Conservation (phyloP, 2,888 invertebrate genomes). For the Chrysomela aeneicollis region DNA sequence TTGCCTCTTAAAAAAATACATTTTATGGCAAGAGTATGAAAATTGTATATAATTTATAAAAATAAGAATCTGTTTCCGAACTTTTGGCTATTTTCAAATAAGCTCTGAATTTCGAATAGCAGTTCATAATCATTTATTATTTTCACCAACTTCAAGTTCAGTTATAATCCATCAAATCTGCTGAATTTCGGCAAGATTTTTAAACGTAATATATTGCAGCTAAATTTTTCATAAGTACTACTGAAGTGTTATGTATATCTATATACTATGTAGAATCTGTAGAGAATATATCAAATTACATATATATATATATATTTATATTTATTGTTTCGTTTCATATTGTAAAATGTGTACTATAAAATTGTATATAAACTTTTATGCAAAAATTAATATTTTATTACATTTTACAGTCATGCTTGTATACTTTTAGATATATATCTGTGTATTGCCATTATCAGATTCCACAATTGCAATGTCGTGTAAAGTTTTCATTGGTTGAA, state of each 20-base stretch:
- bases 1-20: too few relatives aligned
- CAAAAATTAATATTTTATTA: slow-evolving; percentile 32
- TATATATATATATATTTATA: slow-evolving; percentile 24
- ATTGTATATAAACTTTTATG: slow-evolving; percentile 31
- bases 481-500: background rate
- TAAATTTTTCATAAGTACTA: background rate
- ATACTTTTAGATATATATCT: slow-evolving; percentile 14
- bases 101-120: too few relatives aligned
- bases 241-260: background rate
- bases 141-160: too few relatives aligned
- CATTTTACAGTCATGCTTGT: slow-evolving; percentile 26
- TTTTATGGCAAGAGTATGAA: too few relatives aligned
- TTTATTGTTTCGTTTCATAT: slow-evolving; percentile 22
- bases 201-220: too few relatives aligned
- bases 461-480: background rate
- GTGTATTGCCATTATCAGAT: slow-evolving; percentile 1
- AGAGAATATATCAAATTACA: slow-evolving; percentile 18
- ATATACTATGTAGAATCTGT: slow-evolving; percentile 9
- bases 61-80: too few relatives aligned
- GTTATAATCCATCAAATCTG: too few relatives aligned
- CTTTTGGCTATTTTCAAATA: too few relatives aligned
- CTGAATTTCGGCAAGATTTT: too few relatives aligned
- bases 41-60: too few relatives aligned
- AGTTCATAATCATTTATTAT: too few relatives aligned
- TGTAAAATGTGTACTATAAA: slow-evolving; percentile 22